Conservation (phyloP, 2,888 invertebrate species). For the Caenorhabditis japonica region DNA sequence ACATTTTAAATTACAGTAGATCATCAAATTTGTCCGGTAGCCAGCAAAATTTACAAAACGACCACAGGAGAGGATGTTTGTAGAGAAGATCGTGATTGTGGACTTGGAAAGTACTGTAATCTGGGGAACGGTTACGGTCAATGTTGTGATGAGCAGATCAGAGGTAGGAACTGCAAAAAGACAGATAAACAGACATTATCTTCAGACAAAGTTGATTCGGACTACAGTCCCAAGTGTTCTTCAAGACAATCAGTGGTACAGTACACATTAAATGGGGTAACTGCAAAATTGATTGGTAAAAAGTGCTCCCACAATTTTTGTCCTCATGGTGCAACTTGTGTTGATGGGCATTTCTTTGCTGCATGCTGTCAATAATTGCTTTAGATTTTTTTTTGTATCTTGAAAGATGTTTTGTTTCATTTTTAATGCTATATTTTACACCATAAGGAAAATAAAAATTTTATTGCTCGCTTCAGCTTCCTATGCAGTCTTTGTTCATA, state of each 20-base stretch:
- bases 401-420: too few species aligned
- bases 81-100: conserved; percentile 32
- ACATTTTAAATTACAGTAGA: conserved; percentile 21
- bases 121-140: conserved; percentile 22
- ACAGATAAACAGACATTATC: not conserved
- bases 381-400: too few species aligned
- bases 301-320: conserved; percentile 57
- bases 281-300: conserved; percentile 52
- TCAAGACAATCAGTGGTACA: conserved; percentile 29
- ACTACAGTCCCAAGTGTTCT: conserved; percentile 55
- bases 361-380: conserved; percentile 58
- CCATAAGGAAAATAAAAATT: conserved; percentile 15
- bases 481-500: not conserved
- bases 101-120: conserved; percentile 26
- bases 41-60: conserved; percentile 21
- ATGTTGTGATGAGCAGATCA: conserved; percentile 23
- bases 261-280: conserved; percentile 50
- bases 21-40: conserved; percentile 43
- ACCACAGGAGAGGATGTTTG: not conserved
- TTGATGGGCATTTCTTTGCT: conserved; percentile 55
- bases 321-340: conserved; percentile 46
- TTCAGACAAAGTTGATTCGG: conserved; percentile 33
- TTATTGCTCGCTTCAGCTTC: not conserved
- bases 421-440: too few species aligned
- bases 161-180: not conserved